These are phyloP conservation scores for Nasonovia ribisnigri DNA, from an alignment of 2,888 invertebrate genomes.

Conservation along the genomic window DNA sequence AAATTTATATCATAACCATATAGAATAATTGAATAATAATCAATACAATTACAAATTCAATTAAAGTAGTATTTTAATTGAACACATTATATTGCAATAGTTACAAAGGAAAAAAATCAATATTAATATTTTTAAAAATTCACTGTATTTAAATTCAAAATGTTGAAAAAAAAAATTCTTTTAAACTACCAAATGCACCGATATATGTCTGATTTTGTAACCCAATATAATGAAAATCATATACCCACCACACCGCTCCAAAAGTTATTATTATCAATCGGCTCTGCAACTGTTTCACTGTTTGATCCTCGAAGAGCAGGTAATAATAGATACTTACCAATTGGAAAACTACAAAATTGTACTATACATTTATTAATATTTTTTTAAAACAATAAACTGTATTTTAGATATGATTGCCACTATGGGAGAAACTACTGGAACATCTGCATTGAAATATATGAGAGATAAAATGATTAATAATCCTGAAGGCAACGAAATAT, in stretches of 20 bases:
- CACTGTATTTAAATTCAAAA: not conserved
- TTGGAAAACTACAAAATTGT: not conserved
- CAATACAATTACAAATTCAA: no score
- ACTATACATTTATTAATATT: not conserved
- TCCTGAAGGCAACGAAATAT: slow-evolving; percentile 82
- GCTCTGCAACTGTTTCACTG: slow-evolving; percentile 88
- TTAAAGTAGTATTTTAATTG: not conserved
- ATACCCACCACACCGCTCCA: slow-evolving; percentile 81
- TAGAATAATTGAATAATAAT: no score
- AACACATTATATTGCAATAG: not conserved
- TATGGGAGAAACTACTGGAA: slow-evolving; percentile 69
- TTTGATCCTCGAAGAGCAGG: slow-evolving; percentile 79
- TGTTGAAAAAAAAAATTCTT: slow-evolving; percentile 46
- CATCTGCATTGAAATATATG: slow-evolving; percentile 79
- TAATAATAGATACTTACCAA: slow-evolving; percentile 16
- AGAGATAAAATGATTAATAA: slow-evolving; percentile 81
- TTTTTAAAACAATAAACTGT: not conserved
- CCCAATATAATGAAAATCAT: slow-evolving; percentile 76
- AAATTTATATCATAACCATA: no score
- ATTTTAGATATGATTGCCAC: slow-evolving; percentile 69
- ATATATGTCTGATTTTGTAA: slow-evolving; percentile 52
- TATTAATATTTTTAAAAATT: not conserved
- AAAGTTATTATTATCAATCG: slow-evolving; percentile 82
- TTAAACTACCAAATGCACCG: not conserved
- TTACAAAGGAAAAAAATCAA: not conserved